Base-by-base conservation (phyloP, 2,888 invertebrate species). In the Melieria crassipennis region DNA sequence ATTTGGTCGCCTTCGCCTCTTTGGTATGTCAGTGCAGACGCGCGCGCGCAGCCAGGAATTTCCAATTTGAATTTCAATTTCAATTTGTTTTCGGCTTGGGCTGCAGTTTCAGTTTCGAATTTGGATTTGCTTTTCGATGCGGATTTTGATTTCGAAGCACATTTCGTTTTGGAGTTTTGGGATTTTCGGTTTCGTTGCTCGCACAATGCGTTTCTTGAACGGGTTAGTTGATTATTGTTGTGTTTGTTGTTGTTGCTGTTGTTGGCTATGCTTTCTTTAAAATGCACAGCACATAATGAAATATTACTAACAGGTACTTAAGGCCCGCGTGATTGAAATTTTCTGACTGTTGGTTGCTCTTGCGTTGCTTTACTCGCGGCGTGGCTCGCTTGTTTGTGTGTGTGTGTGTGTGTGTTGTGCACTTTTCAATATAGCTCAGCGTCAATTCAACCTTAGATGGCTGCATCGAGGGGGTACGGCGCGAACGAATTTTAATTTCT, bases 211-310 rank as follows among this genome's bases (percentile, higher is more conserved):
- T 45, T 46, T 66, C 47, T 13, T 46, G 30, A 57, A 66, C 57
- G 42, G 56, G 65, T 42, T 66, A 66, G 56, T 66, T 66, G 57
- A 56, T 45, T 66, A 56, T 57, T 66, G 56, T 56, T 43, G 56
- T 46, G 7, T 13, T 66, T 10, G 55, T 52, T 16, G n/a, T 65
- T 55, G 48, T 30, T 30, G n/a, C n/a, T n/a, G 11, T n/a, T 16
- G 50, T 42, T 10, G 16, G 45, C 48, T 16, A 7, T 50, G 10
- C 13, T 65, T 61, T 52, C 13, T 75, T 78, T 73, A 73, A 74
- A 76, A 78, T 78, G 74, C 78, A 70, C 13, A 71, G 72, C 78
- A 75, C 76, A 76, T 73, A 77, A 78, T 76, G 73, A 78, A 75
- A 73, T 77, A 78, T 77, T 77, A 78, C 73, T 75, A 76, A 74